Percentiles rank a stretch among this genome's conserved stretches.
Evolutionary conservation across 2,113 vertebrate species (phyloP).

Genomic region (human): GRCh38 chr17:73992001-73992500

Average conservation of each 20-base stretch:
- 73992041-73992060: too few relatives aligned
- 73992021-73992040: too few relatives aligned
- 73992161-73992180: background rate
- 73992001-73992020: too few relatives aligned
- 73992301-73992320: background rate
- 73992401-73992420: fast-evolving
- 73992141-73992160: background rate
- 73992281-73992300: fast-evolving
- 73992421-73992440: background rate
- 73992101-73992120: background rate
- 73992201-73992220: background rate
- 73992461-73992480: background rate
- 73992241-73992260: too few relatives aligned
- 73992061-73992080: too few relatives aligned
- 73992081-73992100: background rate
- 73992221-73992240: fast-evolving
- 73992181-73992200: background rate
- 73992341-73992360: background rate
- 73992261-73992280: too few relatives aligned
- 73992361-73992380: fast-evolving
- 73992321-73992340: fast-evolving
- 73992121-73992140: background rate
- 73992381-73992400: fast-evolving
- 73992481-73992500: background rate
- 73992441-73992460: fast-evolving